Base-by-base conservation (phyloP, 2,113 vertebrate species). In the Corythaixoides concolor region DNA sequence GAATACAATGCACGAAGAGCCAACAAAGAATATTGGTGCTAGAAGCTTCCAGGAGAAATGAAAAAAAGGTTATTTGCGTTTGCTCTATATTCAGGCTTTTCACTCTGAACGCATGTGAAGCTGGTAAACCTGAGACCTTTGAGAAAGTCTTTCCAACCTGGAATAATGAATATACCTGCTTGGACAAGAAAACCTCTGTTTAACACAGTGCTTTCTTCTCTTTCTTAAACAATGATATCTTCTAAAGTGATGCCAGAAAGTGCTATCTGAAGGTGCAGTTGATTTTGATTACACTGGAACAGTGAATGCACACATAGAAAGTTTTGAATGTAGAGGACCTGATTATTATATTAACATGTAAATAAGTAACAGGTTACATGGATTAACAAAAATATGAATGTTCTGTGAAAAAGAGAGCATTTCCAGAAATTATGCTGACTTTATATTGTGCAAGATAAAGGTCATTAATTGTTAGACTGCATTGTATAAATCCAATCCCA, bases 271-370 rank as follows among this genome's bases (percentile, higher is more conserved):
- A 96, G 70, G 78, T 69, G 74, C 67, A 26, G 83, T n/a, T 68
- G 69, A 81, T 87, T 96, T 92, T 91, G 62, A 35, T 94, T 90
- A 33, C 9, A 52, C 60, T 88, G 91, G 64, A 91, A 62, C 6
- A 5, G 63, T 64, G 90, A 93, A 92, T 66, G 55, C 55, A 21
- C 39, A 89, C 70, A 49, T 80, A 70, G 96, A 85, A 95, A 93
- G 85, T 88, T 97, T 90, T 88, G 91, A 97, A 98, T 97, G 91
- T 97, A 97, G 90, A 95, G 93, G 97, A 96, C 72, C 63, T 90
- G 49, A 89, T 93, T 63, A 79, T 52, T 91, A 43, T 10, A 45
- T 86, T 93, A 82, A 95, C 75, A 17, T 97, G 96, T 97, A 97
- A 98, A 97, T 97, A 97, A 94, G 67, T 75, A 94, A 78, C 56